These are phyloP conservation scores for Dicyrtomina minuta DNA, from an alignment of 2,888 invertebrate species.

Conservation along the genomic window DNA sequence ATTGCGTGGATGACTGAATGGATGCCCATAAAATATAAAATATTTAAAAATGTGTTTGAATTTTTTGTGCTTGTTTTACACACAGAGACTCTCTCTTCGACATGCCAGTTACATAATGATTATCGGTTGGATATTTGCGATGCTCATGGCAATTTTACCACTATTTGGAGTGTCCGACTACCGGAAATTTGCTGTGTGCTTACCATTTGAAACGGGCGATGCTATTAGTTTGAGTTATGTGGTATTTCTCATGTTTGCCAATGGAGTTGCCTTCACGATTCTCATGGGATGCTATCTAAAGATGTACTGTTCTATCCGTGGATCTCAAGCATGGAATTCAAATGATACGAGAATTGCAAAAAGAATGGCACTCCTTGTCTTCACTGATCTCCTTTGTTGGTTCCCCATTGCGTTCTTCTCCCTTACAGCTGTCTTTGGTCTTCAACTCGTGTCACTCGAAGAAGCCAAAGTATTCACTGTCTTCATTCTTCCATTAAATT, in stretches of 20 bases:
- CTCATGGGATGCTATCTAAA: constrained; percentile 94
- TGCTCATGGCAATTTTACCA: constrained; percentile 83
- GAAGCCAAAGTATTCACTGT: constrained; percentile 93
- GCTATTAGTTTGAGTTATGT: constrained; percentile 83
- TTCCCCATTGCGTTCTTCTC: constrained; percentile 96
- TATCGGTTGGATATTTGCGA: constrained; percentile 86
- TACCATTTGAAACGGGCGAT: constrained; percentile 88
- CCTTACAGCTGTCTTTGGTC: constrained; percentile 87
- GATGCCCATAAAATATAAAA: background rate
- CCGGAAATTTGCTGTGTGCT: constrained; percentile 92
- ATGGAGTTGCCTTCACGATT: constrained; percentile 90
- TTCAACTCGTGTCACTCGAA: constrained; percentile 85
- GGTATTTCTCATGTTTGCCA: constrained; percentile 80
- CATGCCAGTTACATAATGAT: constrained; percentile 91
- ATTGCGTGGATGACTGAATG: too few relatives aligned
- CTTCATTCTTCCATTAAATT: constrained; percentile 91
- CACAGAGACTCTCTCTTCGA: constrained; percentile 71
- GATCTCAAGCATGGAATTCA: constrained; percentile 93
- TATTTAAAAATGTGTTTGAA: background rate
- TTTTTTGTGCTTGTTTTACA: constrained; percentile 17
- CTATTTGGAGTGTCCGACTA: constrained; percentile 91
- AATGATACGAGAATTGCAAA: constrained; percentile 95
- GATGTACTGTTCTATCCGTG: constrained; percentile 97
- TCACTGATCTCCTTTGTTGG: constrained; percentile 98
- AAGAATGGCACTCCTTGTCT: constrained; percentile 92